Conservation (phyloP, 2,113 vertebrate genomes). For the Spermophilus dauricus region DNA sequence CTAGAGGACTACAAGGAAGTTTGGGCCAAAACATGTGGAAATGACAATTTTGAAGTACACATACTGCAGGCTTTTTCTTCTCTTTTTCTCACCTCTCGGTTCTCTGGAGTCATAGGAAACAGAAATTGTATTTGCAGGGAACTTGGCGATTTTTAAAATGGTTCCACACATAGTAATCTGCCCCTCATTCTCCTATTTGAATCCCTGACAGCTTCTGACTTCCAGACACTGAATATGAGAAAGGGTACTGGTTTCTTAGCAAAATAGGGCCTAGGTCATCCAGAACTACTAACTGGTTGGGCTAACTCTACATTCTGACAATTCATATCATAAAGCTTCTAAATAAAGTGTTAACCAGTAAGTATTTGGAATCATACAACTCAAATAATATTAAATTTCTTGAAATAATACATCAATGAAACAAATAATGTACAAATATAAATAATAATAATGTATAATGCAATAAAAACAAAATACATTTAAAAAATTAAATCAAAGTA, state of each 20-base stretch:
- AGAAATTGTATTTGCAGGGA: background rate
- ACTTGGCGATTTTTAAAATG: background rate
- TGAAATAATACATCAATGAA: conserved; percentile 9
- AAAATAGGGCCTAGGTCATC: background rate
- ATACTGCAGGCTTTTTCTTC: background rate
- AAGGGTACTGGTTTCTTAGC: background rate
- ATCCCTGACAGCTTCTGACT: background rate
- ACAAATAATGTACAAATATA: background rate
- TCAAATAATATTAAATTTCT: background rate
- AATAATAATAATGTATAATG: background rate
- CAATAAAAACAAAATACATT: background rate
- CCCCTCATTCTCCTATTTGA: background rate
- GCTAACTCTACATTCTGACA: background rate
- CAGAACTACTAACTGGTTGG: background rate
- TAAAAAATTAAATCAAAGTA: background rate
- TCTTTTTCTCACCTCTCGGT: background rate
- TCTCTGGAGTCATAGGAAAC: background rate
- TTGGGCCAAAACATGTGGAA: background rate
- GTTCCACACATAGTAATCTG: background rate
- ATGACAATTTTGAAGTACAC: background rate
- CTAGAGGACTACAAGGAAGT: background rate
- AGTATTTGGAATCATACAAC: background rate
- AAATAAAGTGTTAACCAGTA: background rate
- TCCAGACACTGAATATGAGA: background rate
- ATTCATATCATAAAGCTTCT: background rate